phyloP scores from a whole-genome alignment of 2,797 vertebrate genomes.

The Coilia nasus region DNA sequence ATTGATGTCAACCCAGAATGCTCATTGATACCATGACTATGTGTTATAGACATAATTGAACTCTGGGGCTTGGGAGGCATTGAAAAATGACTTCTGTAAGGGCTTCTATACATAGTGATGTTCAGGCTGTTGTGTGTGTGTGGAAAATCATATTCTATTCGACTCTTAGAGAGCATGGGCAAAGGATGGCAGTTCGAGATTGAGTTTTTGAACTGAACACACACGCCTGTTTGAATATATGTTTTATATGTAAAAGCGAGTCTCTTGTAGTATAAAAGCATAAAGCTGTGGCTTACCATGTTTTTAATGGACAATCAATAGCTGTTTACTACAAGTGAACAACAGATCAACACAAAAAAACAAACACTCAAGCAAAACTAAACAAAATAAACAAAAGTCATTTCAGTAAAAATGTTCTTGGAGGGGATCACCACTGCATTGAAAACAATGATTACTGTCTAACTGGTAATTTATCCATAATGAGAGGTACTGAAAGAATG shows the following conservation, averaged over 20 bases:
- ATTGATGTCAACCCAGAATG: conserved; percentile 65
- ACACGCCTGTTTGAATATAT: not conserved
- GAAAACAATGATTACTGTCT: conserved; percentile 55
- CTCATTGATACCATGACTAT: conserved; percentile 60
- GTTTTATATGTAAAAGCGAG: not conserved
- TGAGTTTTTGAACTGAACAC: not conserved
- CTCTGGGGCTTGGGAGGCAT: conserved; percentile 55
- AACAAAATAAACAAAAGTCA: conserved; percentile 9
- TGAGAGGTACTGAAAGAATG: conserved; percentile 67
- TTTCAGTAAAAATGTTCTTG: conserved; percentile 72
- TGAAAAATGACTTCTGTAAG: conserved; percentile 52
- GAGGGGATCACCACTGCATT: conserved; percentile 52
- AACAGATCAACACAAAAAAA: not conserved
- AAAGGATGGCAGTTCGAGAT: not conserved
- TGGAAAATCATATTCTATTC: conserved; percentile 36
- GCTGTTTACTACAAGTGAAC: conserved; percentile 61
- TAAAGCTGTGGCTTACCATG: not conserved
- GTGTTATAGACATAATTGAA: conserved; percentile 67
- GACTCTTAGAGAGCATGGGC: not conserved
- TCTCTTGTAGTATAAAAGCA: not conserved
- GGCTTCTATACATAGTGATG: conserved; percentile 46
- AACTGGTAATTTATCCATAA: conserved; percentile 68
- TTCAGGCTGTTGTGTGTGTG: conserved; percentile 35
- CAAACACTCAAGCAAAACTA: not conserved
- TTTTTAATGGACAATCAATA: conserved; percentile 36